Percentiles rank a stretch among this genome's conserved stretches.
Evolutionary conservation across 2,113 vertebrate species (phyloP).

Genomic region (Pitta sordida): DNA sequence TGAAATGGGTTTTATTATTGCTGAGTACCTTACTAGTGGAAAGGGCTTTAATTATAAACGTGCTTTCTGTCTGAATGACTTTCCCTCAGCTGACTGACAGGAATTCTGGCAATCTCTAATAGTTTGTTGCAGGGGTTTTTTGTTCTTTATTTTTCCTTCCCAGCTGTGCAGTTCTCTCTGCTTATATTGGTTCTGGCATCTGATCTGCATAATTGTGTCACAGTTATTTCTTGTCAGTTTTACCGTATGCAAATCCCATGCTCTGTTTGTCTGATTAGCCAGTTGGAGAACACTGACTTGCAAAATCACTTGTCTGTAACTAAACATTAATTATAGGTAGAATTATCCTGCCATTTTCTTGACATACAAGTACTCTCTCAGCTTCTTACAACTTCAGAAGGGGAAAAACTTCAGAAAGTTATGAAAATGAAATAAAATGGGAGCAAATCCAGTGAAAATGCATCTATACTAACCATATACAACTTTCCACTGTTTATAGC

Average conservation of each 20-base stretch:
- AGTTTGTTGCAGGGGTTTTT: neutral
- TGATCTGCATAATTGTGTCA: slow-evolving; percentile 20
- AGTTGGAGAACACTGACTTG: neutral
- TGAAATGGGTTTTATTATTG: neutral
- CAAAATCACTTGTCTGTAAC: neutral
- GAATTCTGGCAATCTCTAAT: neutral
- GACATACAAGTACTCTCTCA: neutral
- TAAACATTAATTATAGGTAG: slow-evolving; percentile 4
- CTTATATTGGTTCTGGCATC: neutral
- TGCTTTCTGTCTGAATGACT: neutral
- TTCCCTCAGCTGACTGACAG: neutral
- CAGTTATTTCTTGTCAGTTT: neutral
- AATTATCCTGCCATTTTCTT: neutral
- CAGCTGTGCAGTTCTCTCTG: neutral
- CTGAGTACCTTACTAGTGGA: neutral
- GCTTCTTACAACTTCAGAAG: neutral
- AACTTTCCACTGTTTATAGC: no score
- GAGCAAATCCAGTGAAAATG: neutral
- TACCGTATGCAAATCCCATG: slow-evolving; percentile 11
- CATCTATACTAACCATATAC: no score
- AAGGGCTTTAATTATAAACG: neutral
- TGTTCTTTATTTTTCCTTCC: neutral
- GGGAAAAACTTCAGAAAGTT: neutral
- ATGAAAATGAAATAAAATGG: neutral
- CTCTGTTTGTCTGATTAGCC: slow-evolving; percentile 19